Percentiles rank a stretch among this genome's conserved stretches.
These are phyloP conservation scores for Cavia porcellus DNA, from an alignment of 2,113 vertebrate genomes.

Conservation along the genomic window DNA sequence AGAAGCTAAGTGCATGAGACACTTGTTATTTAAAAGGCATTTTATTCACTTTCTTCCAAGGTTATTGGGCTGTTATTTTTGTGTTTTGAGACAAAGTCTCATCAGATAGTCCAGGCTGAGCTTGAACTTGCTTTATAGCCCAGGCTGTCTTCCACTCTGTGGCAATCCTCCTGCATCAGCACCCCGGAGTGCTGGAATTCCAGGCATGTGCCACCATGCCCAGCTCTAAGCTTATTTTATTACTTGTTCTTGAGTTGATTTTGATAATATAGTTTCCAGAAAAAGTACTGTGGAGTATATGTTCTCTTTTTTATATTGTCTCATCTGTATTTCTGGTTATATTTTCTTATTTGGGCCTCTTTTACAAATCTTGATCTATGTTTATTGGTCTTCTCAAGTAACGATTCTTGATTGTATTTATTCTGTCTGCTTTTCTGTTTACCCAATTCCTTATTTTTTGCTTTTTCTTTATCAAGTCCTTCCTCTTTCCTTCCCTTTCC, in stretches of 20 bases:
- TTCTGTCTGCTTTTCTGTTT: slow-evolving; percentile 46
- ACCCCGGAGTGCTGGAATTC: no score
- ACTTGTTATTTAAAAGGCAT: slow-evolving; percentile 8
- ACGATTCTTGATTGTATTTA: neutral
- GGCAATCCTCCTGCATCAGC: no score
- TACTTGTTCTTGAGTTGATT: slow-evolving; percentile 49
- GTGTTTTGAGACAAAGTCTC: no score
- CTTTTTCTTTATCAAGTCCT: slow-evolving; percentile 15
- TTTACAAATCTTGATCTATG: neutral
- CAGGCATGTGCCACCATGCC: no score
- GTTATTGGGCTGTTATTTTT: no score
- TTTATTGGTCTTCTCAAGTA: slow-evolving; percentile 53
- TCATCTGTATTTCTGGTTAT: neutral
- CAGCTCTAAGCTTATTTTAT: neutral
- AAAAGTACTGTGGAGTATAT: neutral
- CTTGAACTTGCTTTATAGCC: no score
- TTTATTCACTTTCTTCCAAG: neutral
- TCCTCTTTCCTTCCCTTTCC: slow-evolving; percentile 23
- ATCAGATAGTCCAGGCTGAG: no score
- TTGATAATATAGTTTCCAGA: slow-evolving; percentile 31
- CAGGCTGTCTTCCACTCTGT: no score
- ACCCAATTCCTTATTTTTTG: slow-evolving; percentile 35
- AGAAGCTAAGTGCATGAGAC: neutral
- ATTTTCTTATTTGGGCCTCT: neutral
- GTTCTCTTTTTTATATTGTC: neutral